Conservation (phyloP, 2,888 invertebrate genomes). For the Ceraclea dissimilis region DNA sequence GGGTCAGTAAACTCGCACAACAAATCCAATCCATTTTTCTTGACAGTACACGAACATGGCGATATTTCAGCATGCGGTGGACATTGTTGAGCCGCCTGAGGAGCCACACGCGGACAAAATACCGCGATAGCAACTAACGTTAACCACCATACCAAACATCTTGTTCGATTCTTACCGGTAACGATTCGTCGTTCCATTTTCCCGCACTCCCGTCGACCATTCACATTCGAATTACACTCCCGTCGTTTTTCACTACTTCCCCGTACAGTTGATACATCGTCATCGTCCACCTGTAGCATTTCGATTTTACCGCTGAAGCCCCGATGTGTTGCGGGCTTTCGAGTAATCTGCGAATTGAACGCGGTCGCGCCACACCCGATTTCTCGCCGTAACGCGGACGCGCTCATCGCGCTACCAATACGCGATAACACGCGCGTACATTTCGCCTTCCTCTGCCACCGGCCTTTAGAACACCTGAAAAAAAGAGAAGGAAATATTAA, state of each 20-base stretch:
- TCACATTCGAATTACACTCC: background rate
- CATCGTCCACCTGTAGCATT: background rate
- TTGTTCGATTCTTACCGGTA: constrained; percentile 3
- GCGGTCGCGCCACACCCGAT: constrained; percentile 2
- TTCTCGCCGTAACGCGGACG: constrained; percentile 1
- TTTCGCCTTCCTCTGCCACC: constrained; percentile 1
- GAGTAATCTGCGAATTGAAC: background rate
- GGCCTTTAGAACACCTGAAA: constrained; percentile 9
- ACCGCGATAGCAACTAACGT: constrained; percentile 47
- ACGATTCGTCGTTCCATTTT: background rate
- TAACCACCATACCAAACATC: constrained; percentile 44
- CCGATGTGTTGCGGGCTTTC: background rate
- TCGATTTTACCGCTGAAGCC: background rate
- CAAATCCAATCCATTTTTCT: constrained; percentile 83
- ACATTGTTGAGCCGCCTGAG: constrained; percentile 60
- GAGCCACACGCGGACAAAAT: constrained; percentile 43
- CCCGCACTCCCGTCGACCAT: background rate
- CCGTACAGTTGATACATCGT: background rate
- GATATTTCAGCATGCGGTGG: constrained; percentile 66
- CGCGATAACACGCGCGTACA: background rate
- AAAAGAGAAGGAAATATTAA: background rate
- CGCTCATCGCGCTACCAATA: constrained; percentile 1
- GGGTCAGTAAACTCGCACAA: constrained; percentile 82
- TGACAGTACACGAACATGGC: constrained; percentile 77
- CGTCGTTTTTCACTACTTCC: background rate